A percentile compares a stretch with the other conserved stretches of the same genome.
Conservation (phyloP, 2,113 vertebrate genomes). For the Heteronetta atricapilla region DNA sequence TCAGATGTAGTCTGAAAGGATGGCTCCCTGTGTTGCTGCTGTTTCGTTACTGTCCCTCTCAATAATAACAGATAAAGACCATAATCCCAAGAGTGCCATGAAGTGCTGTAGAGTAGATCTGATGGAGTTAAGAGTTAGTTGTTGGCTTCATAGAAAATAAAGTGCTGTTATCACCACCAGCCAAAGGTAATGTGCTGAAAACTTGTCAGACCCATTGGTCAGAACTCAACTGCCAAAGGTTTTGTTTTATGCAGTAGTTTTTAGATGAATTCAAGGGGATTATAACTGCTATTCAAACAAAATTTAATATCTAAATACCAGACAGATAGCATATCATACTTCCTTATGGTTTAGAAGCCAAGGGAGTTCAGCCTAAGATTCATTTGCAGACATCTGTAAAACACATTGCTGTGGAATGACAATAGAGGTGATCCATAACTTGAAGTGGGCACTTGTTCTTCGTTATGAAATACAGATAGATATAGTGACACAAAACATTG, state of each 20-base stretch:
- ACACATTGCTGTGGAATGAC: constrained; percentile 71
- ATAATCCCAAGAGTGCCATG: background rate
- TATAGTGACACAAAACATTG: constrained; percentile 14
- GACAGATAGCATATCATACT: constrained; percentile 34
- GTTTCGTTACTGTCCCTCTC: background rate
- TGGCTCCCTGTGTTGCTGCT: background rate
- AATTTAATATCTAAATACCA: constrained; percentile 64
- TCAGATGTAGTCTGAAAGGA: background rate
- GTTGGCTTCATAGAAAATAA: background rate
- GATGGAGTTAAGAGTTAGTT: background rate
- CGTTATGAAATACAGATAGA: constrained; percentile 45
- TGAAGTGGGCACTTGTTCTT: constrained; percentile 27
- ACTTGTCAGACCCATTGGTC: background rate
- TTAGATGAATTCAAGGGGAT: background rate
- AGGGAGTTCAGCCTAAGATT: constrained; percentile 14
- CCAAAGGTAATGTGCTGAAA: background rate
- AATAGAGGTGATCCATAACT: constrained; percentile 56
- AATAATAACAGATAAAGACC: background rate
- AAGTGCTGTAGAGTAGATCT: background rate
- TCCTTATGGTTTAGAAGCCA: constrained; percentile 50
- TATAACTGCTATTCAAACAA: constrained; percentile 25
- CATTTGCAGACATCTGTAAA: constrained; percentile 71
- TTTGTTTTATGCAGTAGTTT: background rate
- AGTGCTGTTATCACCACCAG: background rate
- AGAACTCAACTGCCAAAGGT: background rate